Evolutionary conservation across 2,888 invertebrate genomes (phyloP).

Genomic region (Synergus umbraculus): DNA sequence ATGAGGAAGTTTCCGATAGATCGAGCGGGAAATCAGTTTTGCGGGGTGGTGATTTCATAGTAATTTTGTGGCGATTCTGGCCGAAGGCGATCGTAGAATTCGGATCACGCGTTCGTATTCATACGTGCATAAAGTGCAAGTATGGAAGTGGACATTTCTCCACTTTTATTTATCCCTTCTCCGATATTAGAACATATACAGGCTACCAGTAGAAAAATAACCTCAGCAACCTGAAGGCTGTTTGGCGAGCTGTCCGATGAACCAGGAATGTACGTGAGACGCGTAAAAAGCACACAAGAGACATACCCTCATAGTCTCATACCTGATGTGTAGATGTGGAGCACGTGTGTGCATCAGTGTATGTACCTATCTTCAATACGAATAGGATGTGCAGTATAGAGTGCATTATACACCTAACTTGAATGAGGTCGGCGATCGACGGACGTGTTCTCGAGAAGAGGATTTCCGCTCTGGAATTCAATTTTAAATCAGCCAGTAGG

Average conservation of each 20-base stretch:
- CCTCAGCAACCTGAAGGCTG: constrained; percentile 53
- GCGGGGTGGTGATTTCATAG: constrained; percentile 51
- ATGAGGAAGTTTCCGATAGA: constrained; percentile 40
- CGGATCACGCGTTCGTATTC: constrained; percentile 66
- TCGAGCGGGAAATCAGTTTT: constrained; percentile 55
- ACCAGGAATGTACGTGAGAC: constrained; percentile 58
- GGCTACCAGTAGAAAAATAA: constrained; percentile 53
- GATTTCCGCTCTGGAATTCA: constrained; percentile 35
- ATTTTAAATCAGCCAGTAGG: constrained; percentile 39
- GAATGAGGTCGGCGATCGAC: constrained; percentile 42
- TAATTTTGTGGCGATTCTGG: constrained; percentile 51
- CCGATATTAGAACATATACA: constrained; percentile 42
- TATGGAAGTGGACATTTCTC: constrained; percentile 58
- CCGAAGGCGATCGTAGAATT: constrained; percentile 52
- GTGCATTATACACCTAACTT: constrained; percentile 37
- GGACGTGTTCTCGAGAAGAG: constrained; percentile 36
- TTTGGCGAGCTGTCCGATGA: constrained; percentile 61
- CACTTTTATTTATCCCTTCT: constrained; percentile 52
- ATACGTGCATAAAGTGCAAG: constrained; percentile 69
- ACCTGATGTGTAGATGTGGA: background rate
- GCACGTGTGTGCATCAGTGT: background rate
- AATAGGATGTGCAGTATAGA: constrained; percentile 33
- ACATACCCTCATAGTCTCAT: constrained; percentile 43
- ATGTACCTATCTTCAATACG: constrained; percentile 34
- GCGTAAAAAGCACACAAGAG: constrained; percentile 50